These are phyloP conservation scores for Enoplosus armatus DNA, from an alignment of 2,797 vertebrate species.

Conservation along the genomic window DNA sequence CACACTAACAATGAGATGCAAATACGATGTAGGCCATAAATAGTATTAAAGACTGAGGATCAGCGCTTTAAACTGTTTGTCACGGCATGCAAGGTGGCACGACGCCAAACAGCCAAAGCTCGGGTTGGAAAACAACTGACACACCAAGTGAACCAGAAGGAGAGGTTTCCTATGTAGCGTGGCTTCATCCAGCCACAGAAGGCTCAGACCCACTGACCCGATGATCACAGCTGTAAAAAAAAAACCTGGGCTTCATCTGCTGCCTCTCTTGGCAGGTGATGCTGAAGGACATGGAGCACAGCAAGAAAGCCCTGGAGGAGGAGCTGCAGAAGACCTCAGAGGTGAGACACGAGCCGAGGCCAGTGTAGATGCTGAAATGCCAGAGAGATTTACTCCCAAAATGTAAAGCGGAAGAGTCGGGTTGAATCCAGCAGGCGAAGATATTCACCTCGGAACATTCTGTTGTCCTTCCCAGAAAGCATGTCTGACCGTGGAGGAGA, in stretches of 20 bases:
- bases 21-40: not conserved
- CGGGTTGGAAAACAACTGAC: too few species aligned
- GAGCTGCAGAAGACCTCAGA: slow-evolving; percentile 90
- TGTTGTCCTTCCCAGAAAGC: slow-evolving; percentile 82
- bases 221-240: not conserved
- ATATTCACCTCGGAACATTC: not conserved
- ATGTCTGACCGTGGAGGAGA: slow-evolving; percentile 87
- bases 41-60: too few species aligned
- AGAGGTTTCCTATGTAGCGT: not conserved
- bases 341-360: slow-evolving; percentile 71
- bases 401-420: not conserved
- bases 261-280: slow-evolving; percentile 81
- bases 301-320: slow-evolving; percentile 89
- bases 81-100: too few species aligned
- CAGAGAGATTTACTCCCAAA: not conserved
- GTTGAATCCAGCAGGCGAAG: not conserved
- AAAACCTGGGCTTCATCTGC: slow-evolving; percentile 24
- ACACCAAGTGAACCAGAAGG: too few species aligned
- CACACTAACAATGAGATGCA: not conserved
- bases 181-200: not conserved
- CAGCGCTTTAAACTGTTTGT: not conserved
- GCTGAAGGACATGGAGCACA: slow-evolving; percentile 89
- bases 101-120: not conserved
- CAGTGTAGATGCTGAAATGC: not conserved
- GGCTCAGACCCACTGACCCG: not conserved